Evolutionary conservation across 2,888 invertebrate species (phyloP).

Genomic region (Anthophora plumipes): DNA sequence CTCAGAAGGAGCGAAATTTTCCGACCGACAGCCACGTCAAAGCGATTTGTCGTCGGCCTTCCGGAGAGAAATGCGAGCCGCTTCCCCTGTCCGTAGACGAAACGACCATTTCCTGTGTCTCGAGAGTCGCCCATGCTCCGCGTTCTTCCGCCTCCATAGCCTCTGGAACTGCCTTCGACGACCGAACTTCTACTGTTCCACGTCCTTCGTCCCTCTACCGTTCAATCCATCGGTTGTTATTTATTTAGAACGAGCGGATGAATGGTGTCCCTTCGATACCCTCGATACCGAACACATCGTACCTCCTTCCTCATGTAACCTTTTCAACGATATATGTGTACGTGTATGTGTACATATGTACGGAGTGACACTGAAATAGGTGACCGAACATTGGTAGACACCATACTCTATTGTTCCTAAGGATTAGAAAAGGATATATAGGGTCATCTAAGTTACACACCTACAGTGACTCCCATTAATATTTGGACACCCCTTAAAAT

Average conservation of each 20-base stretch:
- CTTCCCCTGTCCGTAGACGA: constrained; percentile 58
- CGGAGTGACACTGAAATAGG: no score
- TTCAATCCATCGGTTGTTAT: constrained; percentile 71
- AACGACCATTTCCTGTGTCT: constrained; percentile 73
- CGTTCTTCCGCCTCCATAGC: neutral
- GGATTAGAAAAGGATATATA: no score
- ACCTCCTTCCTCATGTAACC: constrained; percentile 52
- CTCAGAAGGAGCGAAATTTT: constrained; percentile 76
- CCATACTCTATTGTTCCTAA: no score
- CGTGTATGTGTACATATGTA: neutral
- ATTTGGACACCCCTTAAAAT: no score
- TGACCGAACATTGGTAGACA: no score
- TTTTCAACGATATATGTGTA: constrained; percentile 32
- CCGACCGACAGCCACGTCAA: constrained; percentile 80
- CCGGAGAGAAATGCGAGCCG: constrained; percentile 71
- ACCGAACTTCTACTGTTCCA: constrained; percentile 17
- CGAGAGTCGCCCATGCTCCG: constrained; percentile 56
- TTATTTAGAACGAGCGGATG: constrained; percentile 76
- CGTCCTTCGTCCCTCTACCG: constrained; percentile 19
- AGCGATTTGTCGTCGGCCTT: constrained; percentile 78
- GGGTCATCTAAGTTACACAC: no score
- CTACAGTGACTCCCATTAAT: no score
- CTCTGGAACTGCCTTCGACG: constrained; percentile 6
- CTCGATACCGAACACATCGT: constrained; percentile 65
- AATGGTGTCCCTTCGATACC: constrained; percentile 74